Evolutionary conservation across 2,797 vertebrate genomes (phyloP), one percentile per base, ranked within the genome.

Genomic region (Lacerta bilineata): DNA sequence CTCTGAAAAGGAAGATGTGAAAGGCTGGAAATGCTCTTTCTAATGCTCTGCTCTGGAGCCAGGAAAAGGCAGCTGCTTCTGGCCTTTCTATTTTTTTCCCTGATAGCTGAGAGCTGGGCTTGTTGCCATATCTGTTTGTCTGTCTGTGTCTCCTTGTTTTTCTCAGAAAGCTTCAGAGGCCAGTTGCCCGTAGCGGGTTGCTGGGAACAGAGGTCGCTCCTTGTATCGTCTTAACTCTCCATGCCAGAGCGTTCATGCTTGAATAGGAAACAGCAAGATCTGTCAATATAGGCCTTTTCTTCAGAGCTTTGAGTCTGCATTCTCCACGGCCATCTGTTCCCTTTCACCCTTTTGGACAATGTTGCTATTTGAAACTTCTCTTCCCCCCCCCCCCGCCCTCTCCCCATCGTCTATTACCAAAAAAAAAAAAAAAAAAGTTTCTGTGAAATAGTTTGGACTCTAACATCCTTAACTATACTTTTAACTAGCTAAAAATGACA

Each of bases 261-360:
- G 96, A 96, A 94, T 97, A 95, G 95, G 95, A 97, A 97, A 97
- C 96, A 97, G 97, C 95, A 80, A 96, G 97, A 96, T 96, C 97
- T 97, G 96, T 97, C 97, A 96, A 96, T 96, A 92, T 95, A 88
- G 90, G 92, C 95, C 94, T 96, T 97, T 97, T 97, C 95, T 97
- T 95, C 92, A 69, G 94, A 94, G 96, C 96, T 97, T 95, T 96
- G 94, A 96, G 96, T 94, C 95, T 93, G 95, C 96, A 97, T 97
- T 97, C 96, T 97, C 96, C 96, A 96, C 95, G 95, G 97, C 97
- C 97, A 97, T 97, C 97, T 97, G 97, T 97, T 97, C 96, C 96
- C 96, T 97, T 97, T 97, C 96, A 97, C 97, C 96, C 96, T 96
- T 97, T 95, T 96, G 97, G 97, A 97, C 97, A 97, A 97, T 97